A percentile compares a stretch with the other conserved stretches of the same genome.
Evolutionary conservation across 2,113 vertebrate species (phyloP).

Genomic region (Cebus imitator): DNA sequence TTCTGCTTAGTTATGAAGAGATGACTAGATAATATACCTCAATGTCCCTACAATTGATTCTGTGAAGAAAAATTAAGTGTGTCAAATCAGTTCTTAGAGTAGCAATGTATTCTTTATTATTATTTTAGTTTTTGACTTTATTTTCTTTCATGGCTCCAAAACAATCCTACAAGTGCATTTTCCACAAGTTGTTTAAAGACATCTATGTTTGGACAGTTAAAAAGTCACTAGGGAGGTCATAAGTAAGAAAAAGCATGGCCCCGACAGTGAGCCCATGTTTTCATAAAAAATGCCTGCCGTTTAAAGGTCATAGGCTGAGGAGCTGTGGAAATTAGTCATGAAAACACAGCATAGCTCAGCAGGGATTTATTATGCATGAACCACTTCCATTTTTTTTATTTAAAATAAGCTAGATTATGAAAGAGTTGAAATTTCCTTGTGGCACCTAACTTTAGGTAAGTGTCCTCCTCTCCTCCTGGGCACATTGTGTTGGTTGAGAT

Average conservation of each 20-base stretch:
- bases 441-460: slow-evolving; percentile 39
- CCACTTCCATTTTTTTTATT: slow-evolving; percentile 77
- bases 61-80: neutral
- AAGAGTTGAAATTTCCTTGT: slow-evolving; percentile 55
- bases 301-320: slow-evolving; percentile 82
- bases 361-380: slow-evolving; percentile 79
- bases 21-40: neutral
- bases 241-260: slow-evolving; percentile 78
- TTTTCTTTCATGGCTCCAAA: slow-evolving; percentile 58
- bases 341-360: slow-evolving; percentile 79
- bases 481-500: slow-evolving; percentile 28
- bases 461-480: neutral
- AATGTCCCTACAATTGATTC: neutral
- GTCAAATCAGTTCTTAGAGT: slow-evolving; percentile 9
- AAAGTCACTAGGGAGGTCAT: slow-evolving; percentile 78
- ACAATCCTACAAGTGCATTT: slow-evolving; percentile 65
- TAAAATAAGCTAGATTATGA: slow-evolving; percentile 70
- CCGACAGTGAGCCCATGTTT: slow-evolving; percentile 81
- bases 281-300: slow-evolving; percentile 78
- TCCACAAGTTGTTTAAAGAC: slow-evolving; percentile 64
- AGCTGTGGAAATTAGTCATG: slow-evolving; percentile 85
- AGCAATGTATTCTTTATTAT: slow-evolving; percentile 17
- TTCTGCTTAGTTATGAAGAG: neutral
- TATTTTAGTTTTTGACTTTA: slow-evolving; percentile 59
- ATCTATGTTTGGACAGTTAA: slow-evolving; percentile 77